A percentile compares a stretch with the other conserved stretches of the same genome.
Evolutionary conservation across 2,888 invertebrate species (phyloP).

Genomic region (Allygus modestus): DNA sequence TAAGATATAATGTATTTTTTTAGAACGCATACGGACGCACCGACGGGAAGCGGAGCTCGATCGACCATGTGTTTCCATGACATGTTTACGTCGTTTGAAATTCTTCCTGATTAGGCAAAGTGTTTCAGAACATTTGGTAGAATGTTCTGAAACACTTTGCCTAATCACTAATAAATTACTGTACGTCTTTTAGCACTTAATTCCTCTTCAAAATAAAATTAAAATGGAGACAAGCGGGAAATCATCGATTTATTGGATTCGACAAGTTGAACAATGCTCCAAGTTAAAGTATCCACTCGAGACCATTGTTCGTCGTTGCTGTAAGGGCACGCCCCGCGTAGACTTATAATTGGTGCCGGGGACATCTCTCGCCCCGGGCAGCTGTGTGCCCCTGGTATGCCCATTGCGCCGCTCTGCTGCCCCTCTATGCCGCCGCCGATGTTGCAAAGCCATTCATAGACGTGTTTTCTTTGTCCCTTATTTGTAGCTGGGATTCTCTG

Average conservation of each 20-base stretch:
- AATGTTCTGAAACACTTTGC: too few relatives aligned
- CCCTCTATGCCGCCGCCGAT: neutral
- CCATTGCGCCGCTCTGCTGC: neutral
- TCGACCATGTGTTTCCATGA: too few relatives aligned
- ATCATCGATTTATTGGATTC: neutral
- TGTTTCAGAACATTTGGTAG: too few relatives aligned
- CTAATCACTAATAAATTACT: too few relatives aligned
- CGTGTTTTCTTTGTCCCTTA: conserved; percentile 26
- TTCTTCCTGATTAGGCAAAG: too few relatives aligned
- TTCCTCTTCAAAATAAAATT: neutral
- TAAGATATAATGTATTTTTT: too few relatives aligned
- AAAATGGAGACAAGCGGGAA: neutral
- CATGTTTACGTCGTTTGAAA: too few relatives aligned
- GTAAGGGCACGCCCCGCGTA: neutral
- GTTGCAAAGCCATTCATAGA: conserved; percentile 3
- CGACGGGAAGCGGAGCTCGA: too few relatives aligned
- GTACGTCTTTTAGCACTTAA: too few relatives aligned
- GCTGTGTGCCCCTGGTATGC: too few relatives aligned
- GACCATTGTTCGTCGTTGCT: neutral
- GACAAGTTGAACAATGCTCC: conserved; percentile 2
- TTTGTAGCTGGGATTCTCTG: neutral
- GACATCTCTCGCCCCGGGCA: too few relatives aligned
- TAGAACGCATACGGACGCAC: too few relatives aligned
- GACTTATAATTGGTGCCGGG: neutral
- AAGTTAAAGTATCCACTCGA: neutral